Evolutionary conservation across 2,113 vertebrate species (phyloP).

Genomic region (Okapia johnstoni): DNA sequence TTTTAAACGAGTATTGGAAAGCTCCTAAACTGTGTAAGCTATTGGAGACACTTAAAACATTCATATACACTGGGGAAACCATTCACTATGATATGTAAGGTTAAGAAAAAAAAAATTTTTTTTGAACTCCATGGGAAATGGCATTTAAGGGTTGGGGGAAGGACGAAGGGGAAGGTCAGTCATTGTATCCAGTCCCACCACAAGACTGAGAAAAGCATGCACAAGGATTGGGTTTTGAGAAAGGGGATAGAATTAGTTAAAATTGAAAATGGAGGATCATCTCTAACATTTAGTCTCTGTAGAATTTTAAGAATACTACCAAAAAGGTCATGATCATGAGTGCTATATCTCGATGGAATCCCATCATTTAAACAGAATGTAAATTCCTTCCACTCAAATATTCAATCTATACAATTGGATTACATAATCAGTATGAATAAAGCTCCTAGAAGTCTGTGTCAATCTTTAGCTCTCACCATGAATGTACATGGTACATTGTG

Average conservation of each 20-base stretch:
- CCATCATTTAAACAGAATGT: slow-evolving; percentile 72
- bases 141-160: slow-evolving; percentile 55
- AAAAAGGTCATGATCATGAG: slow-evolving; percentile 73
- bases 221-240: slow-evolving; percentile 54
- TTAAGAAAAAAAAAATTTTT: slow-evolving; percentile 48
- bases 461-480: slow-evolving; percentile 75
- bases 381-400: slow-evolving; percentile 71
- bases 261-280: slow-evolving; percentile 72
- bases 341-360: slow-evolving; percentile 72
- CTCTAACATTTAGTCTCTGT: slow-evolving; percentile 75
- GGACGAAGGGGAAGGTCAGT: slow-evolving; percentile 50
- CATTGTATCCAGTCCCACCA: slow-evolving; percentile 79
- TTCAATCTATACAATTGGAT: slow-evolving; percentile 74
- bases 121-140: slow-evolving; percentile 69
- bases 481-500: slow-evolving; percentile 78
- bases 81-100: slow-evolving; percentile 81
- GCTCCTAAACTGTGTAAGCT: slow-evolving; percentile 82
- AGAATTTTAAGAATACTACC: slow-evolving; percentile 78
- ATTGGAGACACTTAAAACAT: slow-evolving; percentile 81
- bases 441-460: slow-evolving; percentile 81
- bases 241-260: slow-evolving; percentile 70
- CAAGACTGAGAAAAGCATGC: slow-evolving; percentile 82
- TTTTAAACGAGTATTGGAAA: slow-evolving; percentile 75
- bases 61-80: slow-evolving; percentile 82
- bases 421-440: slow-evolving; percentile 78